A percentile compares a stretch with the other conserved stretches of the same genome.
phyloP scores from a whole-genome alignment of 2,113 vertebrate genomes.

The Macrotus californicus region DNA sequence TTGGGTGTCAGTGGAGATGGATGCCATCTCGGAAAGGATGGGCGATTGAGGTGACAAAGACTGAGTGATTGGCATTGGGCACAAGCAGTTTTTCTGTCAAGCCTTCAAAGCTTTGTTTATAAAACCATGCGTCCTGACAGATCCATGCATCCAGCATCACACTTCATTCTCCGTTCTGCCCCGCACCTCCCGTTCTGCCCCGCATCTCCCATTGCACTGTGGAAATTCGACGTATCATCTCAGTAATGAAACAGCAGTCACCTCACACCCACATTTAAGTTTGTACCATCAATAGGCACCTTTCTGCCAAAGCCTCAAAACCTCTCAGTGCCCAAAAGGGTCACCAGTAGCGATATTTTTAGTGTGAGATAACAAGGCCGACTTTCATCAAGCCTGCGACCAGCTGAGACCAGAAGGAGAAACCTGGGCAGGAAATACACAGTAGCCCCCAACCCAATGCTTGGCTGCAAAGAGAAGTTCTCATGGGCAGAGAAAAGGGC shows the following conservation, averaged over 20 bases:
- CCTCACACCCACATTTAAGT: neutral
- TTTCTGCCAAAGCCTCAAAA: neutral
- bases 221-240: constrained; percentile 21
- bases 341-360: neutral
- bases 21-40: constrained; percentile 54
- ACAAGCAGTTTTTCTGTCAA: constrained; percentile 66
- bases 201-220: neutral
- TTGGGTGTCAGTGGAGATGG: constrained; percentile 54
- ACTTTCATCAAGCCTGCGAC: neutral
- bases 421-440: neutral
- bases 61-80: constrained; percentile 61
- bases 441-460: neutral
- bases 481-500: neutral
- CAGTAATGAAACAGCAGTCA: constrained; percentile 20
- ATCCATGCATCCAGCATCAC: neutral
- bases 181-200: neutral
- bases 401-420: neutral
- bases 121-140: constrained; percentile 62
- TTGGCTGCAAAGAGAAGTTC: neutral
- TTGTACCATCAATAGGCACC: neutral
- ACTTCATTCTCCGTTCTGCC: constrained; percentile 35
- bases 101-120: constrained; percentile 47
- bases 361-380: neutral
- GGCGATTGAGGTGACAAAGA: constrained; percentile 63
- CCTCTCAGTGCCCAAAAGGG: neutral